Evolutionary conservation across 2,797 vertebrate species (phyloP).

Genomic region (Glossophaga mutica): DNA sequence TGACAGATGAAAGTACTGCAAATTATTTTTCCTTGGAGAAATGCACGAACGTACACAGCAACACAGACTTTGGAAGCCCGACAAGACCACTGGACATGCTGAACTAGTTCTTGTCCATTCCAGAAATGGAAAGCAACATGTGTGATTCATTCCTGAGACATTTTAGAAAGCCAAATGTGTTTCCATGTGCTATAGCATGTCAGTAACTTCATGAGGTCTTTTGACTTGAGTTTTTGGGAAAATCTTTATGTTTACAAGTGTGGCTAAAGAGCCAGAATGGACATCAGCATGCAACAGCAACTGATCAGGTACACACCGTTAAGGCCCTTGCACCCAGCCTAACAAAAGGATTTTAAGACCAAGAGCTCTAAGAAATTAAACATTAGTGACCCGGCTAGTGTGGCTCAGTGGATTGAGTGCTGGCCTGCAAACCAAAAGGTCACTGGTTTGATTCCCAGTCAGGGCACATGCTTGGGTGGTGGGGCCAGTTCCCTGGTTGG

Average conservation of each 20-base stretch:
- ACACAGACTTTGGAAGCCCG: neutral
- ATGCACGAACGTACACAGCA: neutral
- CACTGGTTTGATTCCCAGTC: too few relatives aligned
- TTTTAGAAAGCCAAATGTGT: slow-evolving; percentile 25
- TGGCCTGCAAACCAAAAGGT: too few relatives aligned
- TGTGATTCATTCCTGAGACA: slow-evolving; percentile 44
- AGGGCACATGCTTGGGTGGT: too few relatives aligned
- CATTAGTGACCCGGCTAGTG: neutral
- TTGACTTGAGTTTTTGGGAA: neutral
- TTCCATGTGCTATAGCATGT: neutral
- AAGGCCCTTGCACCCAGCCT: neutral
- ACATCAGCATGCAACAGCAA: neutral
- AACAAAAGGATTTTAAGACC: neutral
- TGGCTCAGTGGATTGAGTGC: too few relatives aligned
- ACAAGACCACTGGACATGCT: slow-evolving; percentile 18
- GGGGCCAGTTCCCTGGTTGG: too few relatives aligned
- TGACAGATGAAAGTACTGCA: neutral
- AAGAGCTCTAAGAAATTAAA: slow-evolving; percentile 5
- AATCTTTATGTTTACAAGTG: neutral
- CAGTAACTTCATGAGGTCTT: neutral
- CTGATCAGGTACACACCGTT: neutral
- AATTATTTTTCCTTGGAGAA: slow-evolving; percentile 8
- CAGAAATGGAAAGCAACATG: slow-evolving; percentile 32
- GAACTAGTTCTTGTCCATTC: slow-evolving; percentile 41
- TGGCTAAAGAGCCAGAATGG: neutral